Evolutionary conservation across 92 coral and sea anemone species (phyloP).

Genomic region (Porites lobata): DNA sequence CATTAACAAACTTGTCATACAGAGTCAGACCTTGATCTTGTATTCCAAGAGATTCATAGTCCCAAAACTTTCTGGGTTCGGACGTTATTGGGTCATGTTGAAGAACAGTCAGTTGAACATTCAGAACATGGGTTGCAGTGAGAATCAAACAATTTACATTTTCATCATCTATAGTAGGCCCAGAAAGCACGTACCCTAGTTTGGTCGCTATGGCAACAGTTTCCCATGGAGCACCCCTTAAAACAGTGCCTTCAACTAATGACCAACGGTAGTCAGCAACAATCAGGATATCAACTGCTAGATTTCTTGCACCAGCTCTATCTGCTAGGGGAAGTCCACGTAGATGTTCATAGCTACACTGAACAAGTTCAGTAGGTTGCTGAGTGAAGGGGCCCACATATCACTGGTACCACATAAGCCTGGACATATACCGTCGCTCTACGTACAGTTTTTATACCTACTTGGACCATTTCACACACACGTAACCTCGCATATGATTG

Average conservation of each 20-base stretch:
- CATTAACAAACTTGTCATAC: constrained; percentile 49
- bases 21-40: constrained; percentile 21
- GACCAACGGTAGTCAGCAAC: constrained; percentile 54
- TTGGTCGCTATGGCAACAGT: constrained; percentile 56
- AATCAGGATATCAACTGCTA: constrained; percentile 26
- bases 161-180: constrained; percentile 25
- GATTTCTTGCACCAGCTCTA: constrained; percentile 1
- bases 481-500: constrained; percentile 27
- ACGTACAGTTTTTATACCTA: constrained; percentile 11
- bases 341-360: constrained; percentile 41
- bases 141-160: constrained; percentile 23
- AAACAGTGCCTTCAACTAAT: constrained; percentile 22
- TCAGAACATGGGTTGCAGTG: constrained; percentile 48
- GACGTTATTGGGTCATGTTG: background rate
- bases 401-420: constrained; percentile 60
- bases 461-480: constrained; percentile 29
- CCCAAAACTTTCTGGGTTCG: constrained; percentile 55
- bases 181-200: constrained; percentile 55
- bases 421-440: constrained; percentile 25
- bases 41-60: constrained; percentile 57
- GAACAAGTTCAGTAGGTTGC: constrained; percentile 19
- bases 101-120: background rate
- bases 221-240: constrained; percentile 28
- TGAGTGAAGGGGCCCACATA: constrained; percentile 45
- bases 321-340: constrained; percentile 46